Evolutionary conservation across 2,113 vertebrate species (phyloP).

Genomic region (Illadopsis cleaveri): DNA sequence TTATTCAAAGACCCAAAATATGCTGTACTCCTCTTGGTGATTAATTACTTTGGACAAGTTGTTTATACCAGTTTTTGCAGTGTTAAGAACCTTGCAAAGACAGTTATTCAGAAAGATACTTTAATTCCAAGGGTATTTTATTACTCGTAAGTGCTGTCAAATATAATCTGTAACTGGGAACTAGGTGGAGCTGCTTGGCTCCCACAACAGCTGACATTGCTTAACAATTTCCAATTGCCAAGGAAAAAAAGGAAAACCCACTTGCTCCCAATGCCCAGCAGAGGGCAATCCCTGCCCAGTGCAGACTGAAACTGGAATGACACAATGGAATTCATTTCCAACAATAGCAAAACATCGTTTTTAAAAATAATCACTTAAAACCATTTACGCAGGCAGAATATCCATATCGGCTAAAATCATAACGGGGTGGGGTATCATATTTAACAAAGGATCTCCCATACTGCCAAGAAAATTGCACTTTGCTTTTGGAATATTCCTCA

Average conservation of each 20-base stretch:
- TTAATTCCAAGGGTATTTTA: background rate
- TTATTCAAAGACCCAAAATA: background rate
- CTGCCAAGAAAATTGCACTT: background rate
- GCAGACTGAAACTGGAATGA: background rate
- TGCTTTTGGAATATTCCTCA: background rate
- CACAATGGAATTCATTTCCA: background rate
- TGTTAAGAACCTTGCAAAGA: background rate
- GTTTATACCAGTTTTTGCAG: background rate
- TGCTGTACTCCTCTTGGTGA: background rate
- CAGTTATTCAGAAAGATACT: background rate
- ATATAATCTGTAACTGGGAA: background rate
- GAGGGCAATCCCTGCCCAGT: slow-evolving; percentile 27
- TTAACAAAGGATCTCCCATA: background rate
- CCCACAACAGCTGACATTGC: background rate
- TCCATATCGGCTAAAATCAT: background rate
- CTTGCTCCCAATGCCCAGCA: background rate
- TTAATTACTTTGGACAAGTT: background rate
- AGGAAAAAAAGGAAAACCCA: background rate
- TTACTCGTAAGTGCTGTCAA: background rate
- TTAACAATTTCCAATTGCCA: background rate
- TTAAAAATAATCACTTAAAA: background rate
- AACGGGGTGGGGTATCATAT: background rate
- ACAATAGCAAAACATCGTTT: background rate
- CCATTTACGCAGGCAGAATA: background rate
- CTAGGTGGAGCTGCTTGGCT: background rate